Base-by-base conservation (phyloP, 2,797 vertebrate species). In the Microctenopoma lineatum region DNA sequence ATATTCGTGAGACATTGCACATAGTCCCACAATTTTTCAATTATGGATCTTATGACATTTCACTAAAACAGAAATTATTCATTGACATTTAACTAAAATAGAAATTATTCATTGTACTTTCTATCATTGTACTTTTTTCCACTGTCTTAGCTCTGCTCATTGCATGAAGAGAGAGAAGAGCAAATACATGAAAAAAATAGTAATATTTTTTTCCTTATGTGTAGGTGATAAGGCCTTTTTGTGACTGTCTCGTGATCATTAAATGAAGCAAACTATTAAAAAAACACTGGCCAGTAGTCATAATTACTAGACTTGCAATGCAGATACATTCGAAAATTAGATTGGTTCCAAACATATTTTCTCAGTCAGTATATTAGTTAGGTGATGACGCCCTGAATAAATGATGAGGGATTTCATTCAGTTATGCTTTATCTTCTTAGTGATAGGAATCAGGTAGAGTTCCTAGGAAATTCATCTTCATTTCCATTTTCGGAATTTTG, bases 31-130 rank as follows among this genome's bases (percentile, higher is more conserved):
- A 11, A 56, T 2, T 58, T 21, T 18, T 5, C 14, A 36, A 60
- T 18, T 18, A 27, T 73, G 48, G 74, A 32, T 58, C 47, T 18
- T 25, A 48, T 66, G 59, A 86, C 16, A 55, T 86, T 83, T 81
- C 90, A 57, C 80, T 18, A 26, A 34, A 6, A 6, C 3, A 14
- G 45, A 53, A 46, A 13, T 21, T 3, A 36, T 6, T 14, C 50
- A 32, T 6, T 14, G 25, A 75, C 79, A 75, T 1, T 48, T 41
- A 12, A 26, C 8, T 18, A 26, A 34, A 6, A 6, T 2, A 14
- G 45, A 53, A 46, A 13, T 21, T 3, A 36, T 6, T 14, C 50
- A 32, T 6, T 14, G 8, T 7, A 36, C 11, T 36, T 36, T 11
- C 9, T 9, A 53, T 62, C 11, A 1, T 21, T 21, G 21, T 51